phyloP scores from a whole-genome alignment of 2,888 invertebrate species.

The Epinotia ramella region DNA sequence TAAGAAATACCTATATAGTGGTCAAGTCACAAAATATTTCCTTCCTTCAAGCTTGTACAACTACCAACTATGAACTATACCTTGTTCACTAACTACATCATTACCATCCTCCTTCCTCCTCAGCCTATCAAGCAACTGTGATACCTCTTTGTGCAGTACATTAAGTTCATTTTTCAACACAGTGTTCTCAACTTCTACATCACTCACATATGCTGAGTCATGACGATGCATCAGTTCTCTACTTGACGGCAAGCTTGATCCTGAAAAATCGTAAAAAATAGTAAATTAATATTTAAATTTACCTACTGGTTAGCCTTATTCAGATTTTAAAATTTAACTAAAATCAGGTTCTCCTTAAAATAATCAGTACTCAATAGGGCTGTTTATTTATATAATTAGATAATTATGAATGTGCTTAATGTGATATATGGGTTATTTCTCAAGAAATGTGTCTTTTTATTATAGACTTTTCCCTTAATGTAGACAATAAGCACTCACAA shows the following conservation, averaged over 20 bases:
- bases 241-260: slow-evolving; percentile 69
- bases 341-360: background rate
- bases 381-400: background rate
- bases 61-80: slow-evolving; percentile 49
- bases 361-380: background rate
- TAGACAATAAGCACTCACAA: too few relatives aligned
- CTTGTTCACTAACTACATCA: slow-evolving; percentile 58
- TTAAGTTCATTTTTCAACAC: slow-evolving; percentile 80
- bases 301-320: background rate
- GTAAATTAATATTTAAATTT: background rate
- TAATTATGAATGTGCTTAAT: background rate
- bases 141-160: slow-evolving; percentile 72
- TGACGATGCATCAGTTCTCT: slow-evolving; percentile 60
- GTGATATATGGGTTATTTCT: too few relatives aligned
- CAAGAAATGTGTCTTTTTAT: too few relatives aligned
- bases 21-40: background rate
- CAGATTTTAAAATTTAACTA: background rate
- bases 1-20: too few relatives aligned
- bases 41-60: background rate
- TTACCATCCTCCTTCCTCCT: slow-evolving; percentile 74
- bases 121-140: slow-evolving; percentile 67
- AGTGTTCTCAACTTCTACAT: slow-evolving; percentile 77
- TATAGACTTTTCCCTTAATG: too few relatives aligned
- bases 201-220: slow-evolving; percentile 65
- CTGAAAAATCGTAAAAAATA: slow-evolving; percentile 55